Base-by-base conservation (phyloP, 2,113 vertebrate species). In the Elanoides forficatus region DNA sequence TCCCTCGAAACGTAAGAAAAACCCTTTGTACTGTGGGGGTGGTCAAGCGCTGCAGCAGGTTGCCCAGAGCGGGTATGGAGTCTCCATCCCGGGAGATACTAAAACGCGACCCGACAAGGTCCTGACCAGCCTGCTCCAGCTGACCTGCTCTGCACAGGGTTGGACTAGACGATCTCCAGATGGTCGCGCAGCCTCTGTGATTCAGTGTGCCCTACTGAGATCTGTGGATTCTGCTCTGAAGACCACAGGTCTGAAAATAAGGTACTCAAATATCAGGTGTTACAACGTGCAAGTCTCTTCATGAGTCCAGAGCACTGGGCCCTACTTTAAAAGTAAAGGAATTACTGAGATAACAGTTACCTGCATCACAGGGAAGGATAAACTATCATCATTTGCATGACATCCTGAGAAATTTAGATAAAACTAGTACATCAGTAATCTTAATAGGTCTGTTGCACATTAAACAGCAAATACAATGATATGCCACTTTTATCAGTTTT, bases 341-440 rank as follows among this genome's bases (percentile, higher is more conserved):
- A 55, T 1, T 1, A 65, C 32, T 2, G 2, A 60, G 11, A 15
- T 14, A 82, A 48, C 36, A 71, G 36, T 0, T 62, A 62, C 45
- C 75, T 47, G 34, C 50, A 21, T 6, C 71, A 36, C 50, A 47
- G 50, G 71, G 34, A 59, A 82, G 52, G 21, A 71, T 52, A 27
- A 60, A 6, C 50, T 32, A 47, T 8, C 71, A 58, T 11, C 27
- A 62, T 15, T 9, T 20, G 10, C 55, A 62, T 7, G 32, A 42
- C 30, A 82, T 8, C 43, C 88, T 62, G 60, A 88, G 34, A 65
- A 70, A 50, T 38, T 26, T 11, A 43, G 80, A 50, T 29, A 62
- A 60, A 78, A 19, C 27, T 5, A 36, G 40, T 9, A 23, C 84
- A 38, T 13, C 26, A 34, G 52, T 32, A 36, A 50, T 25, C 71